These are phyloP conservation scores for Tamias sibiricus DNA, from an alignment of 2,113 vertebrate species.

Conservation along the genomic window DNA sequence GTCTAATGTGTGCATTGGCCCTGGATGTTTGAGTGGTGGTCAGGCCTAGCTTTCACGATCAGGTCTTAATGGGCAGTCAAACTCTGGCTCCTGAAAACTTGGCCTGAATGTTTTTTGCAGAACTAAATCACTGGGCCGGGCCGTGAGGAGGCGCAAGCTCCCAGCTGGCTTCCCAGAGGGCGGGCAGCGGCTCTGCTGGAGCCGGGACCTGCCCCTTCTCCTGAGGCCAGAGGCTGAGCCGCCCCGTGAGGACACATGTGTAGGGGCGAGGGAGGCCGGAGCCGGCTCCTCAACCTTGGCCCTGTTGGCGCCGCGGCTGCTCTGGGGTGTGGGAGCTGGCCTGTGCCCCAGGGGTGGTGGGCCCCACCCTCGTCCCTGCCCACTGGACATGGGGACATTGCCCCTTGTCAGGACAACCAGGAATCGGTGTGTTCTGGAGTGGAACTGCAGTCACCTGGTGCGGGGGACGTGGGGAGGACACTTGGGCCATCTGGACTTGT, in stretches of 20 bases:
- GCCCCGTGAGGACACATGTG: neutral
- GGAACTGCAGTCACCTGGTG: neutral
- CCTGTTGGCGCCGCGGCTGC: neutral
- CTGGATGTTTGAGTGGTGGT: neutral
- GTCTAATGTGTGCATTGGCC: neutral
- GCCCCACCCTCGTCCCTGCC: neutral
- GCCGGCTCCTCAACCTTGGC: neutral
- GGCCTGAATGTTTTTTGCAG: neutral
- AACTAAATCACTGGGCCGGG: neutral
- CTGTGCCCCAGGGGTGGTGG: neutral
- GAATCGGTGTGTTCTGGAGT: neutral
- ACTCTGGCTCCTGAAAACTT: neutral
- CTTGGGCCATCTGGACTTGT: neutral
- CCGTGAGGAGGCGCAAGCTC: neutral
- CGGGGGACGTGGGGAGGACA: neutral
- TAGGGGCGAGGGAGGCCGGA: neutral
- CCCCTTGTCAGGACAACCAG: neutral
- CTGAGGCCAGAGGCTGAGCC: neutral
- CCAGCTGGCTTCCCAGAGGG: neutral
- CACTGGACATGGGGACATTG: neutral
- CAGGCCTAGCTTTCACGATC: neutral
- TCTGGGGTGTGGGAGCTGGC: too few relatives aligned
- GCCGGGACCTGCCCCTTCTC: too few relatives aligned
- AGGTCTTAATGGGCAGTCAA: neutral
- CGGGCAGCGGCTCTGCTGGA: neutral